Evolutionary conservation across 2,113 vertebrate genomes (phyloP).

Genomic region (Pycnonotus jocosus): DNA sequence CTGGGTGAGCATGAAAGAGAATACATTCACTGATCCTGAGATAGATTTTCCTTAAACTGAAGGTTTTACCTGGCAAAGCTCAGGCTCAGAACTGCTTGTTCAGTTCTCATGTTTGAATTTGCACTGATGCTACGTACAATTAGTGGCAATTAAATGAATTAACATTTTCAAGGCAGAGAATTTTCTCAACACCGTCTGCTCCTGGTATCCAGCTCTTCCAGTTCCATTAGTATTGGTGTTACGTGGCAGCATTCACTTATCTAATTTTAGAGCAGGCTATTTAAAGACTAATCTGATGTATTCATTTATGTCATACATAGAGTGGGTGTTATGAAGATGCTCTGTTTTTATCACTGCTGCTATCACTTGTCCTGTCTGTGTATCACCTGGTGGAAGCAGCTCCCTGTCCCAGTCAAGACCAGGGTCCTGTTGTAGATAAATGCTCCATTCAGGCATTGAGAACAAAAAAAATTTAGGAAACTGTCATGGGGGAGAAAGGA

Average conservation of each 20-base stretch:
- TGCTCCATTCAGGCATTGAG: neutral
- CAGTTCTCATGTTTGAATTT: neutral
- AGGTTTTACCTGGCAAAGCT: neutral
- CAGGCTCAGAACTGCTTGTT: neutral
- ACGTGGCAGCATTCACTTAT: neutral
- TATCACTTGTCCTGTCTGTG: neutral
- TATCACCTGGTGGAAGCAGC: neutral
- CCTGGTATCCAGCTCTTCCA: neutral
- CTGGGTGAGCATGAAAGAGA: neutral
- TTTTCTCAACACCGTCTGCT: neutral
- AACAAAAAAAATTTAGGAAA: neutral
- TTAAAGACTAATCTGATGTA: conserved; percentile 6
- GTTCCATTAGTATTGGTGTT: neutral
- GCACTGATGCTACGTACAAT: neutral
- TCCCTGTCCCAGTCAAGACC: neutral
- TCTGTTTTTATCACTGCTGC: neutral
- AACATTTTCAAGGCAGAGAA: conserved; percentile 9
- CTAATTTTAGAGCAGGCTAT: conserved; percentile 16
- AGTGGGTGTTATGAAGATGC: neutral
- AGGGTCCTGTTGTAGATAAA: neutral
- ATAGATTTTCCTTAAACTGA: neutral
- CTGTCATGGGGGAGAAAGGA: neutral
- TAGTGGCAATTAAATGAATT: conserved; percentile 38
- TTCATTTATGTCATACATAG: neutral
- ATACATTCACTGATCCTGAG: neutral